Evolutionary conservation across 2,797 vertebrate species (phyloP).

Genomic region (Hylomyscus alleni): DNA sequence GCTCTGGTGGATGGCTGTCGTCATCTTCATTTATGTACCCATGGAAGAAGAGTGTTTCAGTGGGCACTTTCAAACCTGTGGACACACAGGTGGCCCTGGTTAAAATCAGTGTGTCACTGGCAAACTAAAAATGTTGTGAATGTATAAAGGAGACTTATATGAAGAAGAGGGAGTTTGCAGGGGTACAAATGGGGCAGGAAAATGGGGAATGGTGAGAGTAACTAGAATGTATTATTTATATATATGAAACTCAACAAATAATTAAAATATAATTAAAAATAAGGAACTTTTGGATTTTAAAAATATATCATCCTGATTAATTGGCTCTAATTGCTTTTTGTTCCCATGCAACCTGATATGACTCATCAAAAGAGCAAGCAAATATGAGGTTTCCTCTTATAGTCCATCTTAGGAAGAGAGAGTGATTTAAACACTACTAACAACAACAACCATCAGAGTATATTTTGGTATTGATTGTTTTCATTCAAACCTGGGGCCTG

Average conservation of each 20-base stretch:
- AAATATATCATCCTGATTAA: slow-evolving; percentile 13
- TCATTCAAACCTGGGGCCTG: neutral
- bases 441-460: neutral
- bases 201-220: neutral
- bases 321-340: neutral
- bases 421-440: neutral
- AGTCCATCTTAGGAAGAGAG: neutral
- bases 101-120: neutral
- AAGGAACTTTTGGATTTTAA: neutral
- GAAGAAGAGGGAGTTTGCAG: neutral
- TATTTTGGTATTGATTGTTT: neutral
- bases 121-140: neutral
- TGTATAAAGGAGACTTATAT: neutral
- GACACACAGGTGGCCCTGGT: neutral
- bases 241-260: neutral
- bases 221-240: neutral
- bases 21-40: neutral
- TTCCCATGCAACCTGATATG: neutral
- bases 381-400: neutral
- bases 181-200: neutral
- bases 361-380: neutral
- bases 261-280: neutral
- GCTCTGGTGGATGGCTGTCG: neutral
- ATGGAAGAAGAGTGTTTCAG: neutral
- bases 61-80: too few relatives aligned